Conservation (phyloP, 2,888 invertebrate species). For the Anaspis maculata region DNA sequence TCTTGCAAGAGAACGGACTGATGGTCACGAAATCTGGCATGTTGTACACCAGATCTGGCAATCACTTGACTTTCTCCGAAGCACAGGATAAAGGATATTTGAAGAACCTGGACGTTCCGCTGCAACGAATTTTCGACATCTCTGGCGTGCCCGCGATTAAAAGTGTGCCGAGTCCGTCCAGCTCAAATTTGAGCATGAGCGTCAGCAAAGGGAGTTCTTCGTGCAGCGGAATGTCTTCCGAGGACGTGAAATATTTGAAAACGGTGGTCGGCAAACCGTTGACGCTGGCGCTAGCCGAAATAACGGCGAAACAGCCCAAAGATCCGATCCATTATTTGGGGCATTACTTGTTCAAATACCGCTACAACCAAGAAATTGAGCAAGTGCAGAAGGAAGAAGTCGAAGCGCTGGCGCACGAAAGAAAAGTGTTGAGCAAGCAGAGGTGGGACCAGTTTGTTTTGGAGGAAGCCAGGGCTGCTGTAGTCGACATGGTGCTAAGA, state of each 20-base stretch:
- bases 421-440: slow-evolving; percentile 32
- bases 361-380: slow-evolving; percentile 40
- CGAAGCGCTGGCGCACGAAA: slow-evolving; percentile 32
- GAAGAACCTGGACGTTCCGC: too few relatives aligned
- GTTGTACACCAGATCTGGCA: background rate
- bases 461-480: slow-evolving; percentile 33
- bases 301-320: slow-evolving; percentile 40
- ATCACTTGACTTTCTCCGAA: background rate
- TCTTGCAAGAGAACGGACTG: background rate
- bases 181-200: too few relatives aligned
- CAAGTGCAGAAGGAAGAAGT: slow-evolving; percentile 30
- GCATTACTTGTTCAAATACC: slow-evolving; percentile 45
- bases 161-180: too few relatives aligned
- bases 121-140: too few relatives aligned
- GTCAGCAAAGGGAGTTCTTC: background rate
- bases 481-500: slow-evolving; percentile 33
- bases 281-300: slow-evolving; percentile 41
- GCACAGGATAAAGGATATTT: background rate
- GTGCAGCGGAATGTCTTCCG: slow-evolving; percentile 24
- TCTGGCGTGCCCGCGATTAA: too few relatives aligned
- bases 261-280: slow-evolving; percentile 36
- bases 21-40: background rate
- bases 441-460: slow-evolving; percentile 33
- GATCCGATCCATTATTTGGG: slow-evolving; percentile 46
- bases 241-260: slow-evolving; percentile 38